These are phyloP conservation scores for Cygnus atratus DNA, from an alignment of 2,113 vertebrate species.

Conservation along the genomic window DNA sequence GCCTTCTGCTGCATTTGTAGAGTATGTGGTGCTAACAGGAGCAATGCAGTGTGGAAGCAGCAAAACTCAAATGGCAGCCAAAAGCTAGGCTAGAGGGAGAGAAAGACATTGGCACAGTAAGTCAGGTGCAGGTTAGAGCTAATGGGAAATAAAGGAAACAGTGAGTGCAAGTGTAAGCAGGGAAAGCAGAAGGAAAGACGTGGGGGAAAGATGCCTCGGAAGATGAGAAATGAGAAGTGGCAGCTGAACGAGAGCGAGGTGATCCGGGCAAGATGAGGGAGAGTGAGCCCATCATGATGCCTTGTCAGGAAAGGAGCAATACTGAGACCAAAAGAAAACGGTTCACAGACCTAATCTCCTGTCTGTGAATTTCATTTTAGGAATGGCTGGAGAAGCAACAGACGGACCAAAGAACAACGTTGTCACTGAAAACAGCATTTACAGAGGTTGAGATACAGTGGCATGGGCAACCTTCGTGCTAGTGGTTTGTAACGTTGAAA, in stretches of 20 bases:
- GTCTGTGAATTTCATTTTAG: not conserved
- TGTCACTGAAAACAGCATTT: not conserved
- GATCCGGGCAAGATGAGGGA: not conserved
- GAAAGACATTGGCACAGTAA: not conserved
- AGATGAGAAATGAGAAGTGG: not conserved
- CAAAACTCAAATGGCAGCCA: not conserved
- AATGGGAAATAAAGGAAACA: not conserved
- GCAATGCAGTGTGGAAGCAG: not conserved
- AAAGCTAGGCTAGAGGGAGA: not conserved
- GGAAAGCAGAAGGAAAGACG: not conserved
- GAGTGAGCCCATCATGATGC: not conserved
- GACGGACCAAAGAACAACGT: not conserved
- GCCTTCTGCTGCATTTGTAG: accelerated
- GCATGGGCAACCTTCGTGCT: accelerated
- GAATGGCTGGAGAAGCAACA: not conserved
- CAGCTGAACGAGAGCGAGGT: not conserved
- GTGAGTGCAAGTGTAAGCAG: not conserved
- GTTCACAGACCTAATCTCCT: not conserved
- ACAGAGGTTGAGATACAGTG: not conserved
- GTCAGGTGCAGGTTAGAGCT: not conserved
- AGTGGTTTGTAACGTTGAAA: not conserved
- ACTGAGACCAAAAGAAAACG: not conserved
- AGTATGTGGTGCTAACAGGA: accelerated
- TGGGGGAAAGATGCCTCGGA: not conserved
- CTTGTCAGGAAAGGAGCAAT: not conserved